These are phyloP conservation scores for Macropis europaea DNA, from an alignment of 2,888 invertebrate genomes.

Conservation along the genomic window DNA sequence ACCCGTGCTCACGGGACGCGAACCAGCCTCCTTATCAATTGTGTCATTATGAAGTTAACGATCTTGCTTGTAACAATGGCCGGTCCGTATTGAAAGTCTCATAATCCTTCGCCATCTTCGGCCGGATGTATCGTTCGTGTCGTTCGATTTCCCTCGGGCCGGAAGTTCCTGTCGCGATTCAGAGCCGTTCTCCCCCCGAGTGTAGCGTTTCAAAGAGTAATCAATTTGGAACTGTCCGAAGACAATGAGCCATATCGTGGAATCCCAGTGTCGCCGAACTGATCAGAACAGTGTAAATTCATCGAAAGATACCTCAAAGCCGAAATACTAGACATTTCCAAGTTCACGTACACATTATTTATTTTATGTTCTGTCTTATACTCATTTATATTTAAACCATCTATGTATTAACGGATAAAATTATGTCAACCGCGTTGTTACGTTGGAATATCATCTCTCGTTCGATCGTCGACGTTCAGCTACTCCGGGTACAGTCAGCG, in stretches of 20 bases:
- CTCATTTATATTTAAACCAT: no score
- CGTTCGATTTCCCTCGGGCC: conserved; percentile 62
- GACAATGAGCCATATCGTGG: conserved; percentile 39
- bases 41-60: conserved; percentile 72
- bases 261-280: conserved; percentile 1
- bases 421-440: no score
- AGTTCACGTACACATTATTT: no score
- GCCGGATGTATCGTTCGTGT: conserved; percentile 59
- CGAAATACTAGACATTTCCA: no score
- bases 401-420: no score
- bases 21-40: conserved; percentile 68
- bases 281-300: no score
- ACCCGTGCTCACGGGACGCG: conserved; percentile 58
- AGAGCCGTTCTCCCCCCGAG: conserved; percentile 10
- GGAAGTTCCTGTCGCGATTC: conserved; percentile 56
- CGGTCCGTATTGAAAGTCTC: conserved; percentile 63
- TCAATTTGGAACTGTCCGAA: conserved; percentile 55
- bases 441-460: no score
- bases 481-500: no score
- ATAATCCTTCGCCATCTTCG: conserved; percentile 59
- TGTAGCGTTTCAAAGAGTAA: conserved; percentile 43
- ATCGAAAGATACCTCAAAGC: no score
- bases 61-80: conserved; percentile 68
- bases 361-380: no score
- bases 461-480: no score